Conservation (phyloP, 2,888 invertebrate species). For the Philhelius pedissequus region DNA sequence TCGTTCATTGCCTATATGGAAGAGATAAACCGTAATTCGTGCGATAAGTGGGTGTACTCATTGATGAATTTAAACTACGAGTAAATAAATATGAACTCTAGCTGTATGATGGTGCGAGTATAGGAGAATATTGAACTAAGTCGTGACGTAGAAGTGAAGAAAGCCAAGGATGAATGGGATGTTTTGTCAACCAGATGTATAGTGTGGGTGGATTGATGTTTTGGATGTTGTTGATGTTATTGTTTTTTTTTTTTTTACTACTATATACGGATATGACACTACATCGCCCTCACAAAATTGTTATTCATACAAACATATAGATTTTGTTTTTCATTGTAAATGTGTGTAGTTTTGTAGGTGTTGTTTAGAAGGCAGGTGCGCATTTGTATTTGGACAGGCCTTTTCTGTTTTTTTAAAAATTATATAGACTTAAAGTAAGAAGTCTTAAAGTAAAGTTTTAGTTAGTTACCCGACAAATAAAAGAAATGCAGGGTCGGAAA, state of each 20-base stretch:
- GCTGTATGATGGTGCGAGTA: conserved; percentile 1
- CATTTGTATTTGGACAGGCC: neutral
- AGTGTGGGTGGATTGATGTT: conserved; percentile 58
- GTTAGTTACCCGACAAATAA: no score
- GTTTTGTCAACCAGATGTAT: conserved; percentile 45
- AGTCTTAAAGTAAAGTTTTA: no score
- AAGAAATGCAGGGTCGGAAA: no score
- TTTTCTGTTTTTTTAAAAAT: no score
- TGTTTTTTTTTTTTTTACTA: neutral
- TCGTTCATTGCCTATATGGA: neutral
- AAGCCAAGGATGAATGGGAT: neutral
- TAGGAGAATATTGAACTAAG: neutral
- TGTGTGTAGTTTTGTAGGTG: no score
- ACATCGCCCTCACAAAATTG: conserved; percentile 16
- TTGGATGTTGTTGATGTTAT: conserved; percentile 24
- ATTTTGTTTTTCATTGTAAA: neutral
- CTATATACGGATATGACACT: conserved; percentile 51
- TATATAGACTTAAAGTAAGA: no score
- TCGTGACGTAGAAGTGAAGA: neutral
- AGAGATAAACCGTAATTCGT: conserved; percentile 12
- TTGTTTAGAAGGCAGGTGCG: neutral
- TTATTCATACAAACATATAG: neutral
- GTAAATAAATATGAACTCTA: neutral
- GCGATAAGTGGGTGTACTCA: conserved; percentile 55
- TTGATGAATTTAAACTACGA: conserved; percentile 58